Conservation (phyloP, 1,140 invertebrate genomes). For the Oppia nitens region DNA sequence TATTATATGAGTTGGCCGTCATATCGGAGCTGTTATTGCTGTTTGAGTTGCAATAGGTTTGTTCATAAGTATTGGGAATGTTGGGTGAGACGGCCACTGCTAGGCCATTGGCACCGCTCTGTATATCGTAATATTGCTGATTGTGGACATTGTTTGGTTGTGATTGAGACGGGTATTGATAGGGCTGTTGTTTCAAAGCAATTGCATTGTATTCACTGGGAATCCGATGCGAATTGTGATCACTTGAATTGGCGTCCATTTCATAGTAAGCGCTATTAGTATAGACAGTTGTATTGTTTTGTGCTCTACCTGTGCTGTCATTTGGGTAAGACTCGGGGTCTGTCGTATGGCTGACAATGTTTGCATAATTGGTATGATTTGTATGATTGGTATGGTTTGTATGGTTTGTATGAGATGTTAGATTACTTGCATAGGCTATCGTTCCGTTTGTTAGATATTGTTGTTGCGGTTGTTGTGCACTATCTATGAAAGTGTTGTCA, state of each 20-base stretch:
- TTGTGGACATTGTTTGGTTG: not conserved
- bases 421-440: not conserved
- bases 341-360: no score
- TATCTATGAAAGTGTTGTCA: not conserved
- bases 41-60: not conserved
- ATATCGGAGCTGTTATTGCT: not conserved
- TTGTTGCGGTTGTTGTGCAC: not conserved
- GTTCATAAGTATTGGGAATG: not conserved
- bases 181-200: conserved; percentile 1
- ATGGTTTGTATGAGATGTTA: no score
- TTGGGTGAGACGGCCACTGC: not conserved
- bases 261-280: not conserved
- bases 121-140: not conserved
- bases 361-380: no score
- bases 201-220: conserved; percentile 9
- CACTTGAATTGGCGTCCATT: not conserved
- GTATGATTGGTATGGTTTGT: no score
- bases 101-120: not conserved
- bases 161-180: not conserved
- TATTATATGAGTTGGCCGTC: not conserved
- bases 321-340: not conserved
- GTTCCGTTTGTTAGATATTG: not conserved
- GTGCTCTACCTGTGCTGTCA: not conserved
- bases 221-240: conserved; percentile 1
- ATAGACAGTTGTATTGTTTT: not conserved